phyloP scores from a whole-genome alignment of 2,113 vertebrate species.

The Marmota flaviventris region DNA sequence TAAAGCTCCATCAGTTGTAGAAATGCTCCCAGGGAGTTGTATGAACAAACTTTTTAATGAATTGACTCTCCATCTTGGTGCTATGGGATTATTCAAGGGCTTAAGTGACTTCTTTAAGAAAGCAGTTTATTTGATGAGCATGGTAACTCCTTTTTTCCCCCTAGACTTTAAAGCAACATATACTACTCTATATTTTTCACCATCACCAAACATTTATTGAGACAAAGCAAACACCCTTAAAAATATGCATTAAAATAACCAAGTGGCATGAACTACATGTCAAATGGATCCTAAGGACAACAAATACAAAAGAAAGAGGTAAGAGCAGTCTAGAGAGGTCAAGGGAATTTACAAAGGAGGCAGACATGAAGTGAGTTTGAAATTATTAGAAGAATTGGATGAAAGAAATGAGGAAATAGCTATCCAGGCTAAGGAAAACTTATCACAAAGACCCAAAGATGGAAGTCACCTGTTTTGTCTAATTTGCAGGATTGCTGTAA shows the following conservation, averaged over 20 bases:
- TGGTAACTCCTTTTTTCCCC: slow-evolving; percentile 26
- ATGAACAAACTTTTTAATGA: slow-evolving; percentile 47
- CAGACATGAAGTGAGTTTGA: not conserved
- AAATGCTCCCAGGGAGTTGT: not conserved
- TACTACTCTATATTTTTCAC: not conserved
- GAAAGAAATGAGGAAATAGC: not conserved
- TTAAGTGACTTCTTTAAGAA: slow-evolving; percentile 42
- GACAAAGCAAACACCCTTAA: not conserved
- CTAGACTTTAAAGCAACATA: slow-evolving; percentile 34
- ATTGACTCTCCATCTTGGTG: not conserved
- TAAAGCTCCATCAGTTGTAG: not conserved
- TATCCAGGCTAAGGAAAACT: not conserved
- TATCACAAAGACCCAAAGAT: not conserved
- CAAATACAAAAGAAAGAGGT: not conserved
- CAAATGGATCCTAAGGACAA: not conserved
- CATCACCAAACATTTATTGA: not conserved
- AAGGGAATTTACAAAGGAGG: not conserved
- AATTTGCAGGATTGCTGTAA: not conserved
- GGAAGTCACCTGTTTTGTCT: not conserved
- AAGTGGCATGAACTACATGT: not conserved
- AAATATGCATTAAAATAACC: not conserved
- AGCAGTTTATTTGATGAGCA: not conserved
- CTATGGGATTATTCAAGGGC: slow-evolving; percentile 30
- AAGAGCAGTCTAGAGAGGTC: not conserved
- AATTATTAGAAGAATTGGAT: not conserved